A percentile compares a stretch with the other conserved stretches of the same genome.
Conservation (phyloP, 2,113 vertebrate genomes). For the Etheostoma spectabile region DNA sequence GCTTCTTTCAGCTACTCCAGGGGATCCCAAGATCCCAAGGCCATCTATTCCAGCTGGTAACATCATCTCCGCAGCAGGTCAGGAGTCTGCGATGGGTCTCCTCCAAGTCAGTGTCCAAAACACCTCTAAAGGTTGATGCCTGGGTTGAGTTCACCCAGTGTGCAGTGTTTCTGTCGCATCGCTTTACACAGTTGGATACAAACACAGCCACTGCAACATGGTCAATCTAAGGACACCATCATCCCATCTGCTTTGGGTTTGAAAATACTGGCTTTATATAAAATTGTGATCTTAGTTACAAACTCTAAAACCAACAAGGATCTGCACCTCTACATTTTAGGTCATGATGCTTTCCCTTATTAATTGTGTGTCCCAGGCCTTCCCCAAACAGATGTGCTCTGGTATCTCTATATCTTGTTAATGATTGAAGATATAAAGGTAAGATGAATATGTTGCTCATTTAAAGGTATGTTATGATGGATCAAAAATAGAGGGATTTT, state of each 20-base stretch:
- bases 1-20: slow-evolving; percentile 12
- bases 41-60: slow-evolving; percentile 32
- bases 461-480: neutral
- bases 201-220: slow-evolving; percentile 5
- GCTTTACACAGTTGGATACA: neutral
- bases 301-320: neutral
- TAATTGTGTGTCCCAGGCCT: neutral
- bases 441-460: neutral
- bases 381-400: neutral
- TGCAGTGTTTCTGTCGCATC: slow-evolving; percentile 7
- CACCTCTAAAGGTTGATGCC: slow-evolving; percentile 21
- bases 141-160: neutral
- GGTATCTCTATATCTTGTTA: neutral
- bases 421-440: neutral
- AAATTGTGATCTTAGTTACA: neutral
- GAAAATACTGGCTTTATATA: neutral
- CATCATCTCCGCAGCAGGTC: slow-evolving; percentile 29
- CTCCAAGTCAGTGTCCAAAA: slow-evolving; percentile 30
- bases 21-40: neutral
- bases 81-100: slow-evolving; percentile 11
- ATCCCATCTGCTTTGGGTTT: slow-evolving; percentile 24
- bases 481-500: slow-evolving; percentile 10
- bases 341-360: neutral
- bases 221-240: neutral
- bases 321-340: neutral